Percentiles rank a stretch among this genome's conserved stretches.
Conservation (phyloP, 2,797 vertebrate species). For the Pelodytes ibericus region DNA sequence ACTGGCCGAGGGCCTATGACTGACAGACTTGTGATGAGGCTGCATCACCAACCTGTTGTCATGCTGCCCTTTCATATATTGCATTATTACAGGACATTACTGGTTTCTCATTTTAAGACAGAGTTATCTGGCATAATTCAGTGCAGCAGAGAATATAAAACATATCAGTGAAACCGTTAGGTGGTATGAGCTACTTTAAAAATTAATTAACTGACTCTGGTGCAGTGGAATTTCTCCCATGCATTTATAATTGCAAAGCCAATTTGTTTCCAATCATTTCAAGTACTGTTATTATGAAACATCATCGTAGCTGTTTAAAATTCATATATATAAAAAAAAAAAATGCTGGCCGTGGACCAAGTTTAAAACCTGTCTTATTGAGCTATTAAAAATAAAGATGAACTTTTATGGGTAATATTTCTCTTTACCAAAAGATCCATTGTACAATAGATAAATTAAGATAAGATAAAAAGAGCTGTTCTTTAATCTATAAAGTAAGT, state of each 20-base stretch:
- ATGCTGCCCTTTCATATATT: no score
- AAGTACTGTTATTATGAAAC: slow-evolving; percentile 77
- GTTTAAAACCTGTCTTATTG: slow-evolving; percentile 65
- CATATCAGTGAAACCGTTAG: slow-evolving; percentile 64
- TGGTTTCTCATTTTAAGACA: slow-evolving; percentile 55
- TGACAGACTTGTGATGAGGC: no score
- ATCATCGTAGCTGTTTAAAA: slow-evolving; percentile 74
- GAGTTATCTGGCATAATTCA: slow-evolving; percentile 59
- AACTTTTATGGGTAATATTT: slow-evolving; percentile 34
- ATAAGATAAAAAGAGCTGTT: no score
- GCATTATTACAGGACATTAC: no score
- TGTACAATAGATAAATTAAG: no score
- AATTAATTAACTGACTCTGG: slow-evolving; percentile 77
- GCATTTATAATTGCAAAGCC: slow-evolving; percentile 76
- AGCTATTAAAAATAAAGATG: slow-evolving; percentile 60
- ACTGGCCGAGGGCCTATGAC: no score
- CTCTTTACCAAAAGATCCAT: not conserved
- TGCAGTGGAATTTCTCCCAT: slow-evolving; percentile 69
- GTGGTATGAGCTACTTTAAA: slow-evolving; percentile 71
- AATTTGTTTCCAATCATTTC: slow-evolving; percentile 81
- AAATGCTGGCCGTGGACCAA: slow-evolving; percentile 64
- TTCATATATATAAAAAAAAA: no score
- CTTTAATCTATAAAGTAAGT: no score
- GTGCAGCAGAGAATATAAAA: slow-evolving; percentile 62
- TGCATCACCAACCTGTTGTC: no score